Base-by-base conservation (phyloP, 2,113 vertebrate genomes). In the Maccullochella peelii region DNA sequence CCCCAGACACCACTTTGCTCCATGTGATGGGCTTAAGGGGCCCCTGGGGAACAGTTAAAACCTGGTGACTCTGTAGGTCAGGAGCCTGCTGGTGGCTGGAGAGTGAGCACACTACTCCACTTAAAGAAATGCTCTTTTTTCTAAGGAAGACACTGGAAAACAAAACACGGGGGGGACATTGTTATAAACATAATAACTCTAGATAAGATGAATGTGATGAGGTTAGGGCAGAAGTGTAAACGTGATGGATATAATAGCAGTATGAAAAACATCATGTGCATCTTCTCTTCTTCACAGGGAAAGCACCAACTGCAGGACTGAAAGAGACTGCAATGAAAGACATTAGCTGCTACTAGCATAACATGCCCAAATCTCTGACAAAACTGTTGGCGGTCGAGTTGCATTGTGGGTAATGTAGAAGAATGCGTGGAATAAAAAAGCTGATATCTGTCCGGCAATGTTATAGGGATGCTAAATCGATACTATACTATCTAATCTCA, bases 1-100 rank as follows among this genome's bases (percentile, higher is more conserved):
- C 87, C 89, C 89, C 84, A 86, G 92, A 87, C 91, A 89, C 84
- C 82, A 91, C 91, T 92, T 85, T 74, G 84, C 86, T 88, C 76
- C 85, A 87, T 85, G 85, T 86, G 84, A 91, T 71, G 81, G 85
- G 84, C 79, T 91, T 94, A 93, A 90, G 92, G 80, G 91, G 92
- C 82, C 89, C 89, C 85, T n/a, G 69, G 84, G 86, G 89, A 76
- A 58, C 85, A 16, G 80, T 83, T 85, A 63, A 79, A 81, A 84
- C 74, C 87, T 79, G 87, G 79, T 86, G 88, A 90, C 79, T 89
- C 76, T 88, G 80, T 85, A 73, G 89, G 89, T 92, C 88, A 88
- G 44, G 63, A 50, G 70, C 16, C 73, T 71, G 67, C 55, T 65
- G 83, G 58, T 59, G 84, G 61, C 67, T 68, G 25, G 12, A 83